Base-by-base conservation (phyloP, 2,888 invertebrate genomes). In the Dorcus hopei region DNA sequence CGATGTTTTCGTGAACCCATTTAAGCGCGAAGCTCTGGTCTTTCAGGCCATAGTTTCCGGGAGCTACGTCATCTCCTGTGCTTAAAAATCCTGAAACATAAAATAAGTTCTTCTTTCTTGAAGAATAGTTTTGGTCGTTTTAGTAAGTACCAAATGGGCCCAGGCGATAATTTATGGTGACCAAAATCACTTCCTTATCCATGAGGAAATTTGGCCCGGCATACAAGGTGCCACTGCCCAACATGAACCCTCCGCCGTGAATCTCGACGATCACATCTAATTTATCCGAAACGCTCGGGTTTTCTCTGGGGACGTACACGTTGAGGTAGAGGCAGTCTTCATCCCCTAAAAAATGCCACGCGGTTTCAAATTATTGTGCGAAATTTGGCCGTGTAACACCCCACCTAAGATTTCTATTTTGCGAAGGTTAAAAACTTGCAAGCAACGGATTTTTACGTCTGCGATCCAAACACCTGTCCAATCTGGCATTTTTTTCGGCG, bases 311-410 rank as follows among this genome's bases (percentile, higher is more conserved):
- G 0, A 85, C 83, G 68, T 83, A 82, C 0, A 89, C 81, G 72
- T 86, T 87, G 2, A 87, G 61, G 65, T 81, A 87, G 0, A 89
- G 76, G 61, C 89, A 89, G 75, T 89, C 86, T 74, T 89, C 89
- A 60, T 78, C 79, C 9, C 88, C 88, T 76, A 49, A 11, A 49
- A 11, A 38, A 33, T 6, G 6, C 26, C 26, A 3, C 26, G 26
- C 26, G 26, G 26, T 33, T 33, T 33, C 26, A 33, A 33, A 33
- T 1, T 6, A 33, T 1, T 6, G 5, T 6, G 26, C 26, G 26
- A 33, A 6, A 33, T 33, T 33, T 7, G 26, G 26, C 3, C 26
- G 26, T 33, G 26, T 7, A 33, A 33, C 3, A 7, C 7, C 5
- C 41, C 7, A 11, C 41, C 41, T 41, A 11, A 3, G 14, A 9